phyloP scores from a whole-genome alignment of 2,113 vertebrate genomes.

The Alaudala cheleensis region DNA sequence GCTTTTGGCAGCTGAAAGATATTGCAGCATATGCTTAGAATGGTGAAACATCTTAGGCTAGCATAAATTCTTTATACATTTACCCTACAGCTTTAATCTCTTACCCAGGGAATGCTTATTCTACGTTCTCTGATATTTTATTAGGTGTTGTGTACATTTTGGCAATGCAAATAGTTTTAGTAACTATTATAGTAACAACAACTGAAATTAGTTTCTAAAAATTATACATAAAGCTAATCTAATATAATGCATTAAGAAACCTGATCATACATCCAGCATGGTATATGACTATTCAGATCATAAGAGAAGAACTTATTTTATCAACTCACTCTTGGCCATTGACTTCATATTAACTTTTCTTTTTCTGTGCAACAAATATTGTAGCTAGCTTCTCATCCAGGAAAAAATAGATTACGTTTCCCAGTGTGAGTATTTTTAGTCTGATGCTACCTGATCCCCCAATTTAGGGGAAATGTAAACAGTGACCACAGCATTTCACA shows the following conservation, averaged over 20 bases:
- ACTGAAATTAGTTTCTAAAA: neutral
- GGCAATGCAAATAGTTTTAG: neutral
- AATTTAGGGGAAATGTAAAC: slow-evolving; percentile 30
- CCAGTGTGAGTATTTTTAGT: neutral
- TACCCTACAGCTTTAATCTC: neutral
- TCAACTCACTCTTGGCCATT: neutral
- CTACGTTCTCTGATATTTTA: neutral
- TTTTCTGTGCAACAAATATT: neutral
- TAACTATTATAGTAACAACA: neutral
- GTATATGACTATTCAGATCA: neutral
- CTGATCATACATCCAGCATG: neutral
- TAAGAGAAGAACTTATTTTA: neutral
- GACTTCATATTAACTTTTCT: neutral
- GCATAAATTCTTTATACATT: neutral
- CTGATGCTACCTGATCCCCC: slow-evolving; percentile 7
- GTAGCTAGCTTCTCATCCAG: neutral
- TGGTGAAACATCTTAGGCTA: neutral
- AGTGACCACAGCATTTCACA: neutral
- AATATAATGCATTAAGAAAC: neutral
- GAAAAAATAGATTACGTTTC: neutral
- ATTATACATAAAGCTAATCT: neutral
- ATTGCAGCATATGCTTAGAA: neutral
- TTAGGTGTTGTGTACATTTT: neutral
- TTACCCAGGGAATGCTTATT: neutral
- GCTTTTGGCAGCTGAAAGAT: neutral